phyloP scores from a whole-genome alignment of 2,888 invertebrate species.

The Lithosia quadra region DNA sequence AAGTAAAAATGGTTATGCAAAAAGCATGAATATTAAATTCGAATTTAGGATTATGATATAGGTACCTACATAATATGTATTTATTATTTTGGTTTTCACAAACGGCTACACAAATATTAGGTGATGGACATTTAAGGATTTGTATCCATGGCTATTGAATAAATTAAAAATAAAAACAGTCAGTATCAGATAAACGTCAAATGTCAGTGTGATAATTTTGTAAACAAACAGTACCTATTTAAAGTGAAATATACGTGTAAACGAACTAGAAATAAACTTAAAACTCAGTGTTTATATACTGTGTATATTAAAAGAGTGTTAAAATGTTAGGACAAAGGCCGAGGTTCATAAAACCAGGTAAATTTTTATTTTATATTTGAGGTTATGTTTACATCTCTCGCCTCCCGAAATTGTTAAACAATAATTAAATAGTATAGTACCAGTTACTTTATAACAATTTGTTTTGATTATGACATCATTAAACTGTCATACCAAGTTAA shows the following conservation, averaged over 20 bases:
- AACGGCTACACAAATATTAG: too few relatives aligned
- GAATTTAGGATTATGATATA: too few relatives aligned
- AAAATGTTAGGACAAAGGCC: conserved; percentile 68
- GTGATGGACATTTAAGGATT: background rate
- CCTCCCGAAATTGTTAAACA: background rate
- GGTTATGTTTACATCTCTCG: conserved; percentile 24
- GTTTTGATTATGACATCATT: too few relatives aligned
- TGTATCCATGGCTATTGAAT: background rate
- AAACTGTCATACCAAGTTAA: too few relatives aligned
- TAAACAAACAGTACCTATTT: conserved; percentile 14
- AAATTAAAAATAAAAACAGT: too few relatives aligned
- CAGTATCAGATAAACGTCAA: too few relatives aligned
- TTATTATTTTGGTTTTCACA: too few relatives aligned
- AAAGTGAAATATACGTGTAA: background rate
- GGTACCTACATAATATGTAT: too few relatives aligned
- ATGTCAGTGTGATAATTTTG: background rate
- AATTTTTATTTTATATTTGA: conserved; percentile 33
- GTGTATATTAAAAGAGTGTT: background rate
- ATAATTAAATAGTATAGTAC: background rate
- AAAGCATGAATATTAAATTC: too few relatives aligned
- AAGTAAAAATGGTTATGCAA: too few relatives aligned
- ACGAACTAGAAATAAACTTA: background rate
- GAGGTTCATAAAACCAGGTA: conserved; percentile 76
- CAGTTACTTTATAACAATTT: too few relatives aligned
- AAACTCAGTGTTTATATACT: background rate